Percentiles rank a stretch among this genome's conserved stretches.
Evolutionary conservation across 2,797 vertebrate genomes (phyloP).

Genomic region (Danio choprae): DNA sequence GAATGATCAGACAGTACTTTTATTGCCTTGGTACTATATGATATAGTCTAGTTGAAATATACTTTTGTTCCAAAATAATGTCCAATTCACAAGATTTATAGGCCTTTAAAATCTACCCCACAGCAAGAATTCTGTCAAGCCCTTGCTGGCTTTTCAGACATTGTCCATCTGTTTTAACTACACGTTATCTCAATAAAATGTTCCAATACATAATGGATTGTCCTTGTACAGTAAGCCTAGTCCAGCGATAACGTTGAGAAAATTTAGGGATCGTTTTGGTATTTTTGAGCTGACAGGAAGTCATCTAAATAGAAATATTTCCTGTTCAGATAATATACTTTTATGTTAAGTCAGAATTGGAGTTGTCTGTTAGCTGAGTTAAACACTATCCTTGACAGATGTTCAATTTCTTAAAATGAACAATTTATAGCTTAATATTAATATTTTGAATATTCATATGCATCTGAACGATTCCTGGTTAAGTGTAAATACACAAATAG

Average conservation of each 20-base stretch:
- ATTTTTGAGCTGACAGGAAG: slow-evolving; percentile 38
- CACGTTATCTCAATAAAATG: slow-evolving; percentile 38
- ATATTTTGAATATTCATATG: too few species aligned
- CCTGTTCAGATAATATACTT: not conserved
- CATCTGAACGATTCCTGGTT: not conserved
- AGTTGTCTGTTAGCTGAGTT: too few species aligned
- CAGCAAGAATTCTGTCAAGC: slow-evolving; percentile 37
- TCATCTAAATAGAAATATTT: slow-evolving; percentile 22
- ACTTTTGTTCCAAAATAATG: slow-evolving; percentile 24
- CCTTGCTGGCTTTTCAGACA: slow-evolving; percentile 17
- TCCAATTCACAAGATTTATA: slow-evolving; percentile 24
- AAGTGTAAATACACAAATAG: not conserved
- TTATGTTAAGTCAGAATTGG: too few species aligned
- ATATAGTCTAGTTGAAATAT: slow-evolving; percentile 11
- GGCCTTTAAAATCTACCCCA: slow-evolving; percentile 37
- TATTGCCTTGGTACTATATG: slow-evolving; percentile 8
- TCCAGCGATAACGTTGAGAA: slow-evolving; percentile 30
- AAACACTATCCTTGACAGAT: too few species aligned
- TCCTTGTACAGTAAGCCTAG: slow-evolving; percentile 27
- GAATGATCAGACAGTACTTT: slow-evolving; percentile 37
- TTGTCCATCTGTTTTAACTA: slow-evolving; percentile 28
- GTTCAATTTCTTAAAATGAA: too few species aligned
- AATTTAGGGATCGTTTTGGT: slow-evolving; percentile 31
- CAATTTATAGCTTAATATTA: too few species aligned
- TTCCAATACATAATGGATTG: slow-evolving; percentile 41